Conservation (phyloP, 2,888 invertebrate genomes). For the Linnaemya tessellans region DNA sequence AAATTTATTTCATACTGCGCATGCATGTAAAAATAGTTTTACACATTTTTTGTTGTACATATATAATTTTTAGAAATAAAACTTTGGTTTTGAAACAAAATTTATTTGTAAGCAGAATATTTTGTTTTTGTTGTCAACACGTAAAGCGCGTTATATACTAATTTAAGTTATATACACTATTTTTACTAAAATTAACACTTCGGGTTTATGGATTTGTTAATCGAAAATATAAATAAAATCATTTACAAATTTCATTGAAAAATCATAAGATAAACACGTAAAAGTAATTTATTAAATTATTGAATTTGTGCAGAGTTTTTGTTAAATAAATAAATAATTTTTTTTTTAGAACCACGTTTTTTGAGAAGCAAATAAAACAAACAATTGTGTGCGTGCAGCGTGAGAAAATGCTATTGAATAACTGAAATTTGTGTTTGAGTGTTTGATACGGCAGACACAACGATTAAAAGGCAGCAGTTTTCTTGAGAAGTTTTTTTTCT, state of each 20-base stretch:
- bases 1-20: constrained; percentile 3
- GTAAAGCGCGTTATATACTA: neutral
- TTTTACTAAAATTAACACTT: constrained; percentile 1
- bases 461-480: constrained; percentile 64
- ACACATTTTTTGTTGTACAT: neutral
- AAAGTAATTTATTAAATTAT: neutral
- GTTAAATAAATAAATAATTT: neutral
- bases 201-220: constrained; percentile 2
- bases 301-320: neutral
- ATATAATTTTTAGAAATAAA: neutral
- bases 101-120: neutral
- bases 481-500: constrained; percentile 48
- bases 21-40: neutral
- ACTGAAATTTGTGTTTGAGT: constrained; percentile 59
- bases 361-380: neutral
- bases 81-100: neutral
- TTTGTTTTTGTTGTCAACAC: neutral
- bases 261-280: neutral
- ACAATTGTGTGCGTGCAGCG: constrained; percentile 55
- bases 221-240: constrained; percentile 19
- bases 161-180: neutral
- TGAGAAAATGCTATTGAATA: constrained; percentile 68
- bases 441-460: constrained; percentile 29
- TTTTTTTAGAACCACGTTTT: neutral
- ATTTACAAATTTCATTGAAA: constrained; percentile 1